Evolutionary conservation across 2,113 vertebrate species (phyloP).

Genomic region (Cyphomyrus plagiostoma): DNA sequence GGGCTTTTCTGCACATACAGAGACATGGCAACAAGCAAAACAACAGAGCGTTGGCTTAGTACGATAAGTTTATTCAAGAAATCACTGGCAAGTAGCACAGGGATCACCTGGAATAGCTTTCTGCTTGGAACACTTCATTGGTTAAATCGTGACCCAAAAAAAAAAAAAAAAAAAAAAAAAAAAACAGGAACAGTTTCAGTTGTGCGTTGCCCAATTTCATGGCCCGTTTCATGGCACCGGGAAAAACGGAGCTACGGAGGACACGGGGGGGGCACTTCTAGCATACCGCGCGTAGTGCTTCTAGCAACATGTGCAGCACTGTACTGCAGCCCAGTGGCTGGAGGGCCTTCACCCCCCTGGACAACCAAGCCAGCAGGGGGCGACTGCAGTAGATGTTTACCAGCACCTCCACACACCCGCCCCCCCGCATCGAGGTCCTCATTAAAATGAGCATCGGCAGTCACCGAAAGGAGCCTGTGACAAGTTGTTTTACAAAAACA

Average conservation of each 20-base stretch:
- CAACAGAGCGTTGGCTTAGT: slow-evolving; percentile 2
- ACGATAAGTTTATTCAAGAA: slow-evolving; percentile 24
- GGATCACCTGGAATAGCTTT: neutral
- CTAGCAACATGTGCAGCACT: neutral
- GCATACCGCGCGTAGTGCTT: neutral
- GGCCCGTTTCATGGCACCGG: neutral
- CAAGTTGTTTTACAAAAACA: neutral
- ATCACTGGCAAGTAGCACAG: neutral
- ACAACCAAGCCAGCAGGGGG: neutral
- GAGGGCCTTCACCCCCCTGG: neutral
- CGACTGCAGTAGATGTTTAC: neutral
- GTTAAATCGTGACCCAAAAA: slow-evolving; percentile 20
- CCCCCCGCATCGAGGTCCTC: neutral
- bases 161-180: no score
- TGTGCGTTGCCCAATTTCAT: neutral
- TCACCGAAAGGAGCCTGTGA: neutral
- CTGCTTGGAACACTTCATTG: neutral
- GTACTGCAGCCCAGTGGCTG: neutral
- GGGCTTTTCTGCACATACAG: neutral
- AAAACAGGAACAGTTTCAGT: neutral
- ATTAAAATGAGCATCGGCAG: slow-evolving; percentile 53
- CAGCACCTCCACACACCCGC: neutral
- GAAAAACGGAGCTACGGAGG: neutral
- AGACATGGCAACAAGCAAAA: neutral
- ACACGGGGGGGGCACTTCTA: neutral